Evolutionary conservation across 2,797 vertebrate species (phyloP), one percentile per base, ranked within the genome.

Genomic region (Carapus acus): DNA sequence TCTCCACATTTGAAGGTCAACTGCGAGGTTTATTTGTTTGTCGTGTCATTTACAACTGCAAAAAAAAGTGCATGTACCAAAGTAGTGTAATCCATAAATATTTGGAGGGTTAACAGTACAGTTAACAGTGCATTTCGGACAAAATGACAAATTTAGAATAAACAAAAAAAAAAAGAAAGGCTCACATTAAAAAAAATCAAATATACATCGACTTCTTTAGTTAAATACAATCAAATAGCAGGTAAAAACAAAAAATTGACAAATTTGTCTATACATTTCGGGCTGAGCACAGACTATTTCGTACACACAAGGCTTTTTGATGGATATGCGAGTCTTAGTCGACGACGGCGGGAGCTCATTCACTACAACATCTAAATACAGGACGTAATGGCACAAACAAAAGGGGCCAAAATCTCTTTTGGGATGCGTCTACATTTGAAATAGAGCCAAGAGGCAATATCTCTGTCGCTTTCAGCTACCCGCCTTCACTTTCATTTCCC

Each of bases 11-110:
- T 40, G 45, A 45, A 55, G 9, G 27, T 24, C 16, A 57, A 24
- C 12, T 46, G 2, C 33, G 9, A 45, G 22, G 1, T 77, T 76
- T 67, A 62, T 70, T 77, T 54, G 57, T 33, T n/a, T 21, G 38
- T 52, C 43, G 43, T 47, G 54, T 71, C 12, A 68, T 51, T 68
- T 57, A 68, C 54, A 70, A 65, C 65, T 33, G 7, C 22, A 36
- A 61, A 51, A 33, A 60, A 75, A 69, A 71, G 68, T 80, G 79
- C 75, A 73, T 62, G 46, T 60, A 12, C 43, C 3, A 4, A 8
- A 65, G 50, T 54, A 36, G 34, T 31, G n/a, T 56, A 40, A 38
- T 21, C 13, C 8, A 64, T 73, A 63, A 63, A 67, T 54, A 69
- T 13, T 48, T 15, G 49, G 34, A 31, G 24, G 9, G 41, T 2